Evolutionary conservation across 2,888 invertebrate genomes (phyloP), one percentile per base, ranked within the genome.

Genomic region (Abscondita cerata): DNA sequence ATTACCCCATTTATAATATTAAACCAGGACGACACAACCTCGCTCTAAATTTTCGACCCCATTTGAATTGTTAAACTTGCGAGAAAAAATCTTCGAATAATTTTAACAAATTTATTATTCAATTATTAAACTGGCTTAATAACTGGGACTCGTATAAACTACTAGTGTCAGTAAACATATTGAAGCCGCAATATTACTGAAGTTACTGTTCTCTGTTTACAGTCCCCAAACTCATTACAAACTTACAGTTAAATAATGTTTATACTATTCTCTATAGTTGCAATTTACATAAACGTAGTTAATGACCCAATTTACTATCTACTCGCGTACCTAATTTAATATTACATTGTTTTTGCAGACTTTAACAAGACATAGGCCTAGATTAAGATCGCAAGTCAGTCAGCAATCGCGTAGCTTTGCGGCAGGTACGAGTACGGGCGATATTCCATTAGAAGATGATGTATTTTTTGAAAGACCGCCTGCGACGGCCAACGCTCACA

Each of bases 371-470:
- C 84, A 88, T 81, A 80, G 86, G 79, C 82, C 85, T 75, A 72
- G 87, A 78, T 79, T 86, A 75, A 76, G 86, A 78, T 81, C 87
- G 75, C 80, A 84, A 76, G 77, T 86, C 38, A 82, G 82, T 67
- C 88, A 89, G 71, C 89, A 88, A 85, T 92, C 92, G 20, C 83
- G 92, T 36, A 92, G 85, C 82, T 93, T 85, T 80, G 89, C 82
- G 67, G 88, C 85, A 68, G 81, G 84, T 70, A 47, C 25, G 2
- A 33, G 38, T 12, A 15, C 53, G 9, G 68, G 67, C 15, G 67
- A 66, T 5, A 62, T 68, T 12, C 58, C 59, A 1, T 1, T 48
- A 1, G 64, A 61, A 19, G 63, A 65, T 13, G 60, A 65, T 2
- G 54, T 63, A 12, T 65, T 65, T 25, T 65, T 63, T 19, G 63